Base-by-base conservation (phyloP, 2,888 invertebrate genomes). In the Shargacucullia verbasci region DNA sequence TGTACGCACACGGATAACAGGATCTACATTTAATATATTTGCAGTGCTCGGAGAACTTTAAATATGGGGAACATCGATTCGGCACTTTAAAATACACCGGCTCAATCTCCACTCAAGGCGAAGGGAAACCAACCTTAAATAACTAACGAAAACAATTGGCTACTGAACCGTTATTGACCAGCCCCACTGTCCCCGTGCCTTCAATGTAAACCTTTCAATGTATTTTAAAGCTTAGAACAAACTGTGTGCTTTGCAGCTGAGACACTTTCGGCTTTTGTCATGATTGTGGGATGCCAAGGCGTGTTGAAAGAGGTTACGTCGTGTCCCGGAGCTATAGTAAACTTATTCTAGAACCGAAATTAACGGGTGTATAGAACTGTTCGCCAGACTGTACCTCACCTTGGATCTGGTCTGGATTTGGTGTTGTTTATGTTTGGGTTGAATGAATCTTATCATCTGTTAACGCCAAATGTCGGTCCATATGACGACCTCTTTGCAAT, bases 141-240 rank as follows among this genome's bases (percentile, higher is more conserved):
- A 70, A 63, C 61, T 35, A 45, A 68, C 61, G 35, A 45, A 68
- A 68, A 52, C 41, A 29, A 29, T 29, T 70, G 38, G 59, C 56
- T 20, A 60, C 57, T 27, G 37, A 68, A 55, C 70, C 49, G 64
- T 46, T 66, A 45, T 59, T 56, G 44, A 62, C 65, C 50, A 62
- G 50, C 66, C 52, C 60, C 39, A 54, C 76, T 71, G 73, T 57
- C 73, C 73, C 70, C 56, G 58, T 54, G 62, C 76, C 79, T 76
- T 78, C 62, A 70, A 70, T 73, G 76, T 71, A 68, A 69, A 71
- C 59, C 59, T 50, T 61, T 67, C 56, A 69, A 73, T 74, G 74
- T 74, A 74, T 76, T 76, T 74, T 74, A 74, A 74, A 74, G 63
- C 59, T 68, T 55, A 73, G 61, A 55, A 59, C 70, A 53, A 47